Base-by-base conservation (phyloP, 1,140 invertebrate genomes). In the Lepidurus apus region DNA sequence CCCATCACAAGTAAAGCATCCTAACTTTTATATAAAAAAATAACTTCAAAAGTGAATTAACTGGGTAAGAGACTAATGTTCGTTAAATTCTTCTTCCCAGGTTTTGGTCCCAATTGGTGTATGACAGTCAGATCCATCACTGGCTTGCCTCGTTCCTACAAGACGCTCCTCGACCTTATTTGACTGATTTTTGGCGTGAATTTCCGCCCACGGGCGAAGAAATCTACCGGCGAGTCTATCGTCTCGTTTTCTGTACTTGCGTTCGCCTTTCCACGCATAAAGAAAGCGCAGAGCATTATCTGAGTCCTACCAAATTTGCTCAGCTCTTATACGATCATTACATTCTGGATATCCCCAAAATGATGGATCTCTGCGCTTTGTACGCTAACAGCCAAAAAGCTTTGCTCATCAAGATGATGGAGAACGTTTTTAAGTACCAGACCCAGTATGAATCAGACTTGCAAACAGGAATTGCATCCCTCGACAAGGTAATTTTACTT, bases 21-120 rank as follows among this genome's bases (percentile, higher is more conserved):
- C 4, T 17, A 75, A 42, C 21, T 79, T 75, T 17, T 21, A 21
- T 65, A 34, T 4, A 34, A 44, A 78, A 13, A 17, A 42, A 26
- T 17, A 79, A n/a, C 13, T 65, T 9, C 7, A 21, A 42, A n/a
- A 3, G n/a, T 43, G 17, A 42, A 7, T 7, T 42, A 0, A 43
- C 78, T 79, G 42, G 42, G 42, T 42, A n/a, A 9, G 2, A 47
- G 11, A 11, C 17, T 21, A 34, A 42, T 1, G 42, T 73, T 73
- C 9, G 13, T 77, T 53, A 24, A 81, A 76, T 74, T 80, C 78
- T 77, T 84, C 82, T 83, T 87, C 87, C 80, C 82, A 93, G 91
- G 83, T 94, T 94, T 86, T 95, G 93, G 93, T 94, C 92, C 26
- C 91, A 92, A 84, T 85, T 94, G 81, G 82, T 93, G 26, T 91